These are phyloP conservation scores for Drosophila nikananu DNA, from an alignment of 1,140 invertebrate species.

Conservation along the genomic window DNA sequence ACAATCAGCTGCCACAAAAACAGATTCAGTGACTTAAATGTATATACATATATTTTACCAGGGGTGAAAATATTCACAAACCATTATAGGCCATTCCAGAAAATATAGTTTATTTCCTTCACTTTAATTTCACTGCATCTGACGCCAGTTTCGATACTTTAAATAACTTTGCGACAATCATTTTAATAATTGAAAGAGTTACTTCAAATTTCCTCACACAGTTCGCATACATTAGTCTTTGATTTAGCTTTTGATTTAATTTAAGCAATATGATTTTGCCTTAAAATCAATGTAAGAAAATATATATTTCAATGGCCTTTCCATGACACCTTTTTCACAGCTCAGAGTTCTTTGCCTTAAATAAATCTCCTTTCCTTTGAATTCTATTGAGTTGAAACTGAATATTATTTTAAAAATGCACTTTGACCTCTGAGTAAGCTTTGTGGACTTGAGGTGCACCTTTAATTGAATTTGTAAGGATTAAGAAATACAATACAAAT, in stretches of 20 bases:
- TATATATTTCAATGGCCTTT: background rate
- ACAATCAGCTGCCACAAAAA: conserved; percentile 1
- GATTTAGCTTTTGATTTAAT: too few species aligned
- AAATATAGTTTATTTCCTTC: background rate
- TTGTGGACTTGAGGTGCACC: background rate
- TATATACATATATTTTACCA: background rate
- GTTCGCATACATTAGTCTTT: background rate
- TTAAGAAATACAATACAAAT: background rate
- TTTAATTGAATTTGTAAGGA: background rate
- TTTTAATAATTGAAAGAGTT: conserved; percentile 2
- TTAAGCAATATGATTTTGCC: background rate
- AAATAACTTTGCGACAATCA: background rate
- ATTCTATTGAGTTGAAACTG: background rate
- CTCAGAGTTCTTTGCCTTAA: background rate
- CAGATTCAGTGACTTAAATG: background rate
- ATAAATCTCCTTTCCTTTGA: background rate
- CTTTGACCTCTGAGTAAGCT: background rate
- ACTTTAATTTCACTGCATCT: background rate
- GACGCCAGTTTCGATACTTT: background rate
- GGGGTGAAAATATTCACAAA: background rate
- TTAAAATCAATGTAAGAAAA: background rate
- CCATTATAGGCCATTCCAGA: background rate
- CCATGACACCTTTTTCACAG: background rate
- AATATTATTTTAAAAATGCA: background rate
- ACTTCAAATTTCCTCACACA: background rate